A percentile compares a stretch with the other conserved stretches of the same genome.
Evolutionary conservation across 1,140 invertebrate genomes (phyloP).

Genomic region (Solen grandis): DNA sequence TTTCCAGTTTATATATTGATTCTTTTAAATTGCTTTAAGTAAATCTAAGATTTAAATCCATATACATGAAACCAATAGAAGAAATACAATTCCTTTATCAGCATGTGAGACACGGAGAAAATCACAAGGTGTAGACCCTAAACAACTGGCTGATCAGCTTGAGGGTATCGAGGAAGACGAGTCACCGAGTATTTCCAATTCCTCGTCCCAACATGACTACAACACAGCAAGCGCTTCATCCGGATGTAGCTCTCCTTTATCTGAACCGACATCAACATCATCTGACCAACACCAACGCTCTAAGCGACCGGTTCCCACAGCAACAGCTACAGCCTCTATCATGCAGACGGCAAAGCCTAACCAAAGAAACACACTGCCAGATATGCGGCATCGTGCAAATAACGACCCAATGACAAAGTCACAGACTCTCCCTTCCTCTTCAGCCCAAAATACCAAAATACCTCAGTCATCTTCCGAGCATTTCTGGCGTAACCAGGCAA

Average conservation of each 20-base stretch:
- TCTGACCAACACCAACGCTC: conserved; percentile 68
- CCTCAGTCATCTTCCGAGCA: neutral
- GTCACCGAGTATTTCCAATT: conserved; percentile 73
- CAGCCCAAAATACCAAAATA: too few species aligned
- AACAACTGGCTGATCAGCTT: conserved; percentile 74
- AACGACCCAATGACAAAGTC: too few species aligned
- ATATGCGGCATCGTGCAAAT: too few species aligned
- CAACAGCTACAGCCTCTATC: conserved; percentile 10
- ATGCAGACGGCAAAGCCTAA: too few species aligned
- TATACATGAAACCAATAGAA: too few species aligned
- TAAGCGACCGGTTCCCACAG: conserved; percentile 3
- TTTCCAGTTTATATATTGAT: too few species aligned
- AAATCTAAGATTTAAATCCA: too few species aligned
- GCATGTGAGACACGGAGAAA: conserved; percentile 5
- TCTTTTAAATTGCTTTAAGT: too few species aligned
- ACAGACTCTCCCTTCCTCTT: too few species aligned
- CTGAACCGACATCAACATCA: conserved; percentile 74
- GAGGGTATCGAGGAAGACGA: conserved; percentile 74
- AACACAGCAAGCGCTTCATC: conserved; percentile 77
- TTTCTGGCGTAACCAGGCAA: too few species aligned
- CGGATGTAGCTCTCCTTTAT: conserved; percentile 75
- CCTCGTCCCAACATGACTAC: conserved; percentile 75
- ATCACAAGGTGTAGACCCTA: conserved; percentile 72
- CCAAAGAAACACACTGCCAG: too few species aligned
- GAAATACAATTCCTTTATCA: too few species aligned